Conservation (phyloP, 2,888 invertebrate species). For the Rhimphoctona megacephalus region DNA sequence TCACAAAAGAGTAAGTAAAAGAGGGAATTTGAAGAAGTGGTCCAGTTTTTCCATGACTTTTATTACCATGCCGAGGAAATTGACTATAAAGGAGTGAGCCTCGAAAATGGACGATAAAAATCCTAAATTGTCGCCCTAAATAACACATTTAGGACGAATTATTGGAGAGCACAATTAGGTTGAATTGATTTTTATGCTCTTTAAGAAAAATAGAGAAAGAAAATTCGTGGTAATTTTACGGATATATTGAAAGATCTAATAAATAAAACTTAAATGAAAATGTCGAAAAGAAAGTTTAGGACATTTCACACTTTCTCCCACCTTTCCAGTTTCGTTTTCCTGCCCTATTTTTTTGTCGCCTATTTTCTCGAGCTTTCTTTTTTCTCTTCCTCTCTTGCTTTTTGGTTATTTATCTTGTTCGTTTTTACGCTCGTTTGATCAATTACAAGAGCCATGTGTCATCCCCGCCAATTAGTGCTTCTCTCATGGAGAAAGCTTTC, state of each 20-base stretch:
- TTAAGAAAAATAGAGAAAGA: background rate
- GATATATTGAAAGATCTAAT: conserved; percentile 44
- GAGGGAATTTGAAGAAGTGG: conserved; percentile 18
- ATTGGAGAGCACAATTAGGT: background rate
- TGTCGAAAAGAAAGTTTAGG: conserved; percentile 3
- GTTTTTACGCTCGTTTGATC: conserved; percentile 79
- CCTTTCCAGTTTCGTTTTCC: conserved; percentile 21
- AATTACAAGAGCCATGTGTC: conserved; percentile 83
- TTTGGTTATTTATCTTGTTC: conserved; percentile 30
- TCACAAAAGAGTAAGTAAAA: background rate
- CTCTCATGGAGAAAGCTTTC: conserved; percentile 72
- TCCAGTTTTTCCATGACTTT: conserved; percentile 38
- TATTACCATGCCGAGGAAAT: conserved; percentile 58
- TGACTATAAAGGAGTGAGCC: conserved; percentile 60
- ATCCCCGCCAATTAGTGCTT: conserved; percentile 83
- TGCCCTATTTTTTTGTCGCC: conserved; percentile 14
- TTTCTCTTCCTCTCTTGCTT: conserved; percentile 3
- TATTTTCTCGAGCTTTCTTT: conserved; percentile 13
- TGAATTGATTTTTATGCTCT: conserved; percentile 17
- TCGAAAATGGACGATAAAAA: conserved; percentile 41
- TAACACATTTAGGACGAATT: conserved; percentile 62
- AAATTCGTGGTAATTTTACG: conserved; percentile 32
- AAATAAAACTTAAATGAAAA: background rate
- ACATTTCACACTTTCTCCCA: conserved; percentile 37
- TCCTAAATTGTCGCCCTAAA: conserved; percentile 33